These are phyloP conservation scores for Noctilio leporinus DNA, from an alignment of 2,113 vertebrate species.

Conservation along the genomic window DNA sequence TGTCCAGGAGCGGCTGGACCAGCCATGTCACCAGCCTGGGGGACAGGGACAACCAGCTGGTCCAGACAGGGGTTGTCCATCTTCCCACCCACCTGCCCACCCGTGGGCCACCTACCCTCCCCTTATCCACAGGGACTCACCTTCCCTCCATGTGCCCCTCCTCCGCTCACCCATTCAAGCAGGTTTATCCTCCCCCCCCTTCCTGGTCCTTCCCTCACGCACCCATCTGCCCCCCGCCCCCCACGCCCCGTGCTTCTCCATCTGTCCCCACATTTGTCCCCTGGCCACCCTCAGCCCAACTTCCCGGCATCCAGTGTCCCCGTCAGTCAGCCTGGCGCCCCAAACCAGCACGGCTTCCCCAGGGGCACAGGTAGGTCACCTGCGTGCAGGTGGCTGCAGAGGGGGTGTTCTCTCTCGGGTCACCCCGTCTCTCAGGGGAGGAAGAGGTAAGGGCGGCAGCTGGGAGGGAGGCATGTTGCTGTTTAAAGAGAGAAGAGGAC, in stretches of 20 bases:
- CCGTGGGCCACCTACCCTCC: too few relatives aligned
- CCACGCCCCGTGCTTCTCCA: neutral
- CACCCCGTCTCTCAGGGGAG: neutral
- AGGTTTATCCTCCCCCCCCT: neutral
- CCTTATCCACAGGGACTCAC: rapidly evolving
- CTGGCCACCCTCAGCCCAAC: neutral
- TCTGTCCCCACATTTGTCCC: neutral
- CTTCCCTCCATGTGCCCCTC: neutral
- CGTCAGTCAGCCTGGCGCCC: neutral
- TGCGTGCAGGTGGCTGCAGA: rapidly evolving
- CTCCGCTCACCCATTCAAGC: neutral
- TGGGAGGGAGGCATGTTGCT: rapidly evolving
- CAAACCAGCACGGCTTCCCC: neutral
- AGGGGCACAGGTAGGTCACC: rapidly evolving
- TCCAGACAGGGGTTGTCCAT: neutral
- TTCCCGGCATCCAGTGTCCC: neutral
- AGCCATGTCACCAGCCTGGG: neutral
- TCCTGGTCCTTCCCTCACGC: neutral
- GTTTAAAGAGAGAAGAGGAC: neutral
- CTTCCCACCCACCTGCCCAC: too few relatives aligned
- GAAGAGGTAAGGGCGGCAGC: neutral
- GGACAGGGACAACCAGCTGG: too few relatives aligned
- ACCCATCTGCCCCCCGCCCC: neutral
- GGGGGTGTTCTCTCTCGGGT: neutral
- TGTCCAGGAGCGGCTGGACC: rapidly evolving